These are phyloP conservation scores for Elanoides forficatus DNA, from an alignment of 2,113 vertebrate species.

Conservation along the genomic window DNA sequence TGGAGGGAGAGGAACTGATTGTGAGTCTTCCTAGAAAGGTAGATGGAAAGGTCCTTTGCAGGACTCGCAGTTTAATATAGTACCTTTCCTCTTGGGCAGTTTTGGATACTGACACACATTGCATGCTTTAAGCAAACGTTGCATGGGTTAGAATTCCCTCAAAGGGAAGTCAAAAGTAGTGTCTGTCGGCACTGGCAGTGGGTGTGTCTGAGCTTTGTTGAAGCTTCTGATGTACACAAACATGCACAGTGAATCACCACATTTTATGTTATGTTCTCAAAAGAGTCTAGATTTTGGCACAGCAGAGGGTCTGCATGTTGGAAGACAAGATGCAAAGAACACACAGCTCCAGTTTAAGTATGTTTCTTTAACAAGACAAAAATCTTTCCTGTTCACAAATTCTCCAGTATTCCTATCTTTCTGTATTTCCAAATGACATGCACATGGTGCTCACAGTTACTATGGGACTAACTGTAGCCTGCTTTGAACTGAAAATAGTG, in stretches of 20 bases:
- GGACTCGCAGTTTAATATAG: neutral
- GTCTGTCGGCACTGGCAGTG: neutral
- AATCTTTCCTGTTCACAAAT: neutral
- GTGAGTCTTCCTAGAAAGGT: neutral
- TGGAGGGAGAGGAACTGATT: neutral
- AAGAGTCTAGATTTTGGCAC: neutral
- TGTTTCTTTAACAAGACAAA: neutral
- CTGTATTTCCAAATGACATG: neutral
- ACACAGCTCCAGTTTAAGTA: neutral
- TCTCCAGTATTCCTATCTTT: neutral
- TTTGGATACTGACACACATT: neutral
- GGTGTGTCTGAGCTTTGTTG: neutral
- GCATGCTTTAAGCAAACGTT: neutral
- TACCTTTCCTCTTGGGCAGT: neutral
- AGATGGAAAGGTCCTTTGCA: neutral
- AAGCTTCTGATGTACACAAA: neutral
- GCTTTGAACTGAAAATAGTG: neutral
- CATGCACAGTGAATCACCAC: neutral
- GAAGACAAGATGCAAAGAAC: neutral
- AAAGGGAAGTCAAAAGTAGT: neutral
- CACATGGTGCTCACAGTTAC: neutral
- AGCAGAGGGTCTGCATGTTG: neutral
- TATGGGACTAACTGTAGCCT: neutral
- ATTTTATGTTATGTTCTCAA: neutral
- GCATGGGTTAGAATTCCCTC: neutral